Base-by-base conservation (phyloP, 2,797 vertebrate genomes). In the Rhabdophis nuchalis region DNA sequence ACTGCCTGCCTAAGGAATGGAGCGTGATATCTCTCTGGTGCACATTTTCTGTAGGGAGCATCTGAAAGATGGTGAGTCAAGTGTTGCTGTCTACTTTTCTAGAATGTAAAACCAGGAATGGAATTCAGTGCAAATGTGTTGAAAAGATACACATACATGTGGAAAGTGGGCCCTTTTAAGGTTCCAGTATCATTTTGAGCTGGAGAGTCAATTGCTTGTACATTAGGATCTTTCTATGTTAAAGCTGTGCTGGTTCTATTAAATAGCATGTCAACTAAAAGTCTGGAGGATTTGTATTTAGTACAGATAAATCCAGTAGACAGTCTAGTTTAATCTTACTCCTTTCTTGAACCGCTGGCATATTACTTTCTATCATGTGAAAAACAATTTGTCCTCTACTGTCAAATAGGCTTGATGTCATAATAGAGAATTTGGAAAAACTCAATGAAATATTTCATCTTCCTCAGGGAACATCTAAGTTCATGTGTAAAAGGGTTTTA, bases 301-400 rank as follows among this genome's bases (percentile, higher is more conserved):
- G 88, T 94, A 88, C 60, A 96, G 97, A 97, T 95, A 95, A 96
- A 96, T 96, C 96, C 90, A 90, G 86, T 60, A 94, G 92, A 93
- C 86, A 90, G 92, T 95, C 93, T 96, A 95, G 88, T 93, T 97
- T 90, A 93, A 93, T 95, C 94, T 95, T 90, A 36, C 8, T 23
- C 53, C 92, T 96, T 95, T 95, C 92, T 92, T 93, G 93, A 95
- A 94, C 94, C 93, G 91, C 93, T 96, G 90, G 61, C 94, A 92
- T 27, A 3, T 96, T 97, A 60, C 1, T 91, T 96, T 96, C 93
- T 7, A 95, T 87, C 85, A 89, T 88, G 57, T 96, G 96, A 95
- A 95, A 96, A 94, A 91, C 92, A 93, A 94, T 96, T 97, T 95
- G 95, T 96, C 96, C 97, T 97, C 95, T 95, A 14, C 92, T 95